Evolutionary conservation across 2,797 vertebrate genomes (phyloP).

Genomic region (Phaenicophaeus curvirostris): DNA sequence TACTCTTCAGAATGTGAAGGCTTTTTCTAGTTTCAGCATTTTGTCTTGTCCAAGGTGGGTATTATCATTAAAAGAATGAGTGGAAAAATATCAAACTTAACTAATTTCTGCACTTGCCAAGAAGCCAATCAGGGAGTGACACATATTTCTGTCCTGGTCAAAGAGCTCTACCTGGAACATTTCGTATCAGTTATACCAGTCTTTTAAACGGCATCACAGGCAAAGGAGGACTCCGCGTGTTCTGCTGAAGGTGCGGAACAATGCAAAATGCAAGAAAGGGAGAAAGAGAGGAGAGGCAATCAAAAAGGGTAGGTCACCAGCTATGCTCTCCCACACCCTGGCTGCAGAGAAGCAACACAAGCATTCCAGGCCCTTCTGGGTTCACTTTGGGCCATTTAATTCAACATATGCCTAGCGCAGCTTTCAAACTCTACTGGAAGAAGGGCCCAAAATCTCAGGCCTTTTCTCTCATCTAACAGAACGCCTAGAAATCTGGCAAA

Average conservation of each 20-base stretch:
- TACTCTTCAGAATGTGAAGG: fast-evolving
- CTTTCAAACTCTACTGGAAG: not conserved
- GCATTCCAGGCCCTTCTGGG: not conserved
- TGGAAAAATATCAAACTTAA: not conserved
- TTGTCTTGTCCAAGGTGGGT: fast-evolving
- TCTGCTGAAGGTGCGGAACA: not conserved
- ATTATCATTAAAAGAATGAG: not conserved
- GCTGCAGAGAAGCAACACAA: not conserved
- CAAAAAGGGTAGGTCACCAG: not conserved
- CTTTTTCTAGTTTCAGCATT: not conserved
- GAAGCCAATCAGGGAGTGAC: not conserved
- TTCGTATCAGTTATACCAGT: not conserved
- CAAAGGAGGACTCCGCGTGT: not conserved
- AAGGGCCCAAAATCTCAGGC: not conserved
- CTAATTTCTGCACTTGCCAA: not conserved
- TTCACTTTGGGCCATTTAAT: not conserved
- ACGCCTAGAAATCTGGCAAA: not conserved
- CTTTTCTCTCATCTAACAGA: not conserved
- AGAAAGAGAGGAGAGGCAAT: too few species aligned
- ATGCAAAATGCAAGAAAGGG: not conserved
- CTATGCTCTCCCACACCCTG: fast-evolving
- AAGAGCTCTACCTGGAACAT: not conserved
- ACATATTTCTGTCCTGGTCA: not conserved
- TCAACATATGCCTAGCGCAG: not conserved
- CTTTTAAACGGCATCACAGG: not conserved